A percentile compares a stretch with the other conserved stretches of the same genome.
These are phyloP conservation scores for Alouatta palliata DNA, from an alignment of 2,113 vertebrate species.

Conservation along the genomic window DNA sequence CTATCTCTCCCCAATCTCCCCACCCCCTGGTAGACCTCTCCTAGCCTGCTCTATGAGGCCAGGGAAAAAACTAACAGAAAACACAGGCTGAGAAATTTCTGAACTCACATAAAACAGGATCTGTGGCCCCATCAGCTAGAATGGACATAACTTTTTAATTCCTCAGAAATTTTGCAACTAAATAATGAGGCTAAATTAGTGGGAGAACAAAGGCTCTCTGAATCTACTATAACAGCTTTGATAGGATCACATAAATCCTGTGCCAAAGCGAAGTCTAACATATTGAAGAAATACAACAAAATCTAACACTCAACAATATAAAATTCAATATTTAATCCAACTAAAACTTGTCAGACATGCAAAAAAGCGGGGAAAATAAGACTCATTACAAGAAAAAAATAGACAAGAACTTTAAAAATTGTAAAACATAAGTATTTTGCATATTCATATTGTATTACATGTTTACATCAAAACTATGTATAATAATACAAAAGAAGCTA, in stretches of 20 bases:
- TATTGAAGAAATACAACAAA: background rate
- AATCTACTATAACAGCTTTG: background rate
- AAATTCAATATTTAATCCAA: background rate
- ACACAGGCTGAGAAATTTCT: background rate
- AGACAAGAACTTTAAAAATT: background rate
- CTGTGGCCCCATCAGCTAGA: background rate
- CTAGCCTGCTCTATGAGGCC: background rate
- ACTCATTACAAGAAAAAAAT: background rate
- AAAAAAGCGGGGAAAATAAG: background rate
- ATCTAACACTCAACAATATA: background rate
- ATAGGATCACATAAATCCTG: background rate
- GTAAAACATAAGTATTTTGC: background rate
- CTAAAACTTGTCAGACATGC: background rate
- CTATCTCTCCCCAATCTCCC: no score
- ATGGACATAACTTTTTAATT: background rate
- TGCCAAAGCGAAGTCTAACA: background rate
- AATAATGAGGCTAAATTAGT: background rate
- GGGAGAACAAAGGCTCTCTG: background rate
- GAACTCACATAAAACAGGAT: background rate
- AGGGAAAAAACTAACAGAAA: background rate
- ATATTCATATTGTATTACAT: background rate
- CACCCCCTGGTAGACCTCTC: no score
- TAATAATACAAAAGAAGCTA: background rate
- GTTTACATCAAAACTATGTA: background rate
- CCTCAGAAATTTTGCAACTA: background rate